Percentiles rank a stretch among this genome's conserved stretches.
These are phyloP conservation scores for Torymus auratus DNA, from an alignment of 2,888 invertebrate genomes.

Conservation along the genomic window DNA sequence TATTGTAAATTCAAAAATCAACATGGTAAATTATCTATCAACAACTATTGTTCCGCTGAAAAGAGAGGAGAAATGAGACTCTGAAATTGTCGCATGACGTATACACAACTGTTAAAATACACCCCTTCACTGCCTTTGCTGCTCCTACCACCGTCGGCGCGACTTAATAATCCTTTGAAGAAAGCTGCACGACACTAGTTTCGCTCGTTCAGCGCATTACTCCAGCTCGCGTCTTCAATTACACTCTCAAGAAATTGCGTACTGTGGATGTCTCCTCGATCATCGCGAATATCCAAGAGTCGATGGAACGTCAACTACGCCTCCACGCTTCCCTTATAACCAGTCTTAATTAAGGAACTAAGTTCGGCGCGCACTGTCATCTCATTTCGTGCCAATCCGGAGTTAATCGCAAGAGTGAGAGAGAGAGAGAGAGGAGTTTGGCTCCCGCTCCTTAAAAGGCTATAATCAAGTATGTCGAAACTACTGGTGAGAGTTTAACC, in stretches of 20 bases:
- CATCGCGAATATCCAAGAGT: conserved; percentile 6
- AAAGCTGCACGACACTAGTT: too few relatives aligned
- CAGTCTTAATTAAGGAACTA: conserved; percentile 45
- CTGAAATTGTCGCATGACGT: too few relatives aligned
- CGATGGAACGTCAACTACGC: conserved; percentile 11
- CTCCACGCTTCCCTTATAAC: conserved; percentile 14
- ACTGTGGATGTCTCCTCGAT: neutral
- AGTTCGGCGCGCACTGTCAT: conserved; percentile 25
- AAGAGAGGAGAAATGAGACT: too few relatives aligned
- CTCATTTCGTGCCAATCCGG: conserved; percentile 48
- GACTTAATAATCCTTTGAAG: too few relatives aligned
- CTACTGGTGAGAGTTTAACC: neutral
- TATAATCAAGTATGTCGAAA: conserved; percentile 32
- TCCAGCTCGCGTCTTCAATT: too few relatives aligned
- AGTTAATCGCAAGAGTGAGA: conserved; percentile 39
- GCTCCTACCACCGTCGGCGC: too few relatives aligned
- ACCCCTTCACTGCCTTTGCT: too few relatives aligned
- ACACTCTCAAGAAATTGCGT: neutral
- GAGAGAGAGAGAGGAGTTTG: neutral
- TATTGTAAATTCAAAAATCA: too few relatives aligned
- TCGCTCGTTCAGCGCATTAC: too few relatives aligned
- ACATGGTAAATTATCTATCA: too few relatives aligned
- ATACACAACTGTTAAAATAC: too few relatives aligned
- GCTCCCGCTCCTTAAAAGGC: neutral
- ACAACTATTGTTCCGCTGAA: too few relatives aligned